Conservation (phyloP, 2,888 invertebrate species). For the Julus scanicus region DNA sequence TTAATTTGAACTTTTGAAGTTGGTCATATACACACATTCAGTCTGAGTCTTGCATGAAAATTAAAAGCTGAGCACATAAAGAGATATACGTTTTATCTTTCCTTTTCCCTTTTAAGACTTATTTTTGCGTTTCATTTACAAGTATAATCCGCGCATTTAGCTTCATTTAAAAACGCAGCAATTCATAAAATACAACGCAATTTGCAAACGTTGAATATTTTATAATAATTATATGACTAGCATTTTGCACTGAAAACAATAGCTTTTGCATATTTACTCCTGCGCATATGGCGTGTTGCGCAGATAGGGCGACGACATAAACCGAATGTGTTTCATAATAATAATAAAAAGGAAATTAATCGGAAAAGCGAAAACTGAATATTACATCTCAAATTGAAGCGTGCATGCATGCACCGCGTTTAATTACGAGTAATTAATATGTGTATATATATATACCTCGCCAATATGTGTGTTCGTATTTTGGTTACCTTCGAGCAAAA, state of each 20-base stretch:
- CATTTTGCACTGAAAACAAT: constrained; percentile 6
- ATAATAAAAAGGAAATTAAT: constrained; percentile 44
- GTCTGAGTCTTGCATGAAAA: background rate
- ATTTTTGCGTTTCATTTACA: constrained; percentile 45
- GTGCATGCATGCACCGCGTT: background rate
- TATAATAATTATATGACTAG: constrained; percentile 18
- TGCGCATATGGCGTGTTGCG: background rate
- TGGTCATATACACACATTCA: background rate
- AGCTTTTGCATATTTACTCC: background rate
- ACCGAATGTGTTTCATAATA: constrained; percentile 20
- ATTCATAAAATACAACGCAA: constrained; percentile 47
- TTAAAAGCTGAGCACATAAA: background rate
- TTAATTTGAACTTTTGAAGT: constrained; percentile 39
- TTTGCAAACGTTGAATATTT: constrained; percentile 42
- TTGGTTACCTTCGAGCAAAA: too few species aligned
- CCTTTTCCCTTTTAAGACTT: constrained; percentile 40
- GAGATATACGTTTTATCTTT: constrained; percentile 25
- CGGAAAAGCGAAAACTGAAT: constrained; percentile 12
- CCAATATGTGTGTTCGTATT: background rate
- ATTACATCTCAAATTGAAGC: background rate
- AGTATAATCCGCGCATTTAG: constrained; percentile 46
- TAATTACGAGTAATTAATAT: constrained; percentile 25
- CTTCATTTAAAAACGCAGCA: constrained; percentile 37
- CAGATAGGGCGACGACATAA: background rate
- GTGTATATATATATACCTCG: background rate